Conservation (phyloP, 2,113 vertebrate genomes). For the Muscicapa adusta region DNA sequence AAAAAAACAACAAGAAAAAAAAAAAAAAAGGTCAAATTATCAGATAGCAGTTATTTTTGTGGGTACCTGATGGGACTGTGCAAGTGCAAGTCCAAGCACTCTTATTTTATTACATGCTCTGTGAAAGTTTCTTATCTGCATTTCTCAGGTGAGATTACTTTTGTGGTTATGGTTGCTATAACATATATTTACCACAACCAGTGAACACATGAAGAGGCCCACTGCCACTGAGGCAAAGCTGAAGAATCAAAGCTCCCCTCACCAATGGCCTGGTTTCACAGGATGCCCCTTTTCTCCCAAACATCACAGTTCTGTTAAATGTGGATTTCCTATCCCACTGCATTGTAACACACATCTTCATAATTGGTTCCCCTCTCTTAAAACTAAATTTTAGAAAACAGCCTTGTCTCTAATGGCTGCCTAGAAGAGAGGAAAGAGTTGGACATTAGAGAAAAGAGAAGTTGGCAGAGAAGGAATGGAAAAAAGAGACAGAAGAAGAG, state of each 20-base stretch:
- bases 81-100: neutral
- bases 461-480: neutral
- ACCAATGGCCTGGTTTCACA: neutral
- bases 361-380: neutral
- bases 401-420: neutral
- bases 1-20: too few species aligned
- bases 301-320: accelerated
- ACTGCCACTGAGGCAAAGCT: neutral
- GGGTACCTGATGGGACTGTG: neutral
- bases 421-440: neutral
- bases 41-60: neutral
- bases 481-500: neutral
- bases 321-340: neutral
- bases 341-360: neutral
- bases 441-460: neutral
- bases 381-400: neutral
- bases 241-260: neutral
- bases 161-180: neutral
- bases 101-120: neutral
- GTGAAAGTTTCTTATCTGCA: conserved; percentile 39
- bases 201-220: neutral
- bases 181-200: neutral
- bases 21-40: neutral
- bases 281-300: neutral
- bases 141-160: conserved; percentile 35